Conservation (phyloP, 2,888 invertebrate species). For the Himalopsyche anomala region DNA sequence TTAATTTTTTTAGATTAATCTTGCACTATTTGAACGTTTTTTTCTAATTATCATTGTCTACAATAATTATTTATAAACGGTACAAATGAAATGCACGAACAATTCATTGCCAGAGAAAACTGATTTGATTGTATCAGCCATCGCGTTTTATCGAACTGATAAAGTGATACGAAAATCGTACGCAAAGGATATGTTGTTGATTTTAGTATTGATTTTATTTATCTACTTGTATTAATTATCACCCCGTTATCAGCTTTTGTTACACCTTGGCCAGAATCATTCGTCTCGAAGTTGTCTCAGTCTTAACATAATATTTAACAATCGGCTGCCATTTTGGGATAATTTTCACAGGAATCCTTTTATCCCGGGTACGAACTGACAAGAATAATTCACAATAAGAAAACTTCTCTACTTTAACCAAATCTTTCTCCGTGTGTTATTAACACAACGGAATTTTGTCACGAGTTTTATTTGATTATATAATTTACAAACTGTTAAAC, state of each 20-base stretch:
- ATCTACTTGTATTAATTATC: not conserved
- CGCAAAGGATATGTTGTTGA: not conserved
- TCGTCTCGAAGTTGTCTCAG: not conserved
- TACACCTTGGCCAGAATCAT: conserved; percentile 8
- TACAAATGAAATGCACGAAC: no score
- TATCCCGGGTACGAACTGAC: not conserved
- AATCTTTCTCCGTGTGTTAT: no score
- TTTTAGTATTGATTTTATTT: not conserved
- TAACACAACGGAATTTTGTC: no score
- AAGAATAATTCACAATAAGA: not conserved
- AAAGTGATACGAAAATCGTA: not conserved
- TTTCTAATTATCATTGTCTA: no score
- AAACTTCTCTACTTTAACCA: no score
- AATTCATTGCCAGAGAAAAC: no score
- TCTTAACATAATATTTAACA: not conserved
- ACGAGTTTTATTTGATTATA: not conserved
- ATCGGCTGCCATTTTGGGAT: not conserved
- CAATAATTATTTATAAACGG: no score
- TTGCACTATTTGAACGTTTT: no score
- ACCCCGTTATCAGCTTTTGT: not conserved
- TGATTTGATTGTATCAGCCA: not conserved
- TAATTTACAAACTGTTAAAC: not conserved
- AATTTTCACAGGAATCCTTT: not conserved
- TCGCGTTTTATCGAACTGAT: not conserved
- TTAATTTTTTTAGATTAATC: no score